A percentile compares a stretch with the other conserved stretches of the same genome.
Evolutionary conservation across 2,797 vertebrate species (phyloP).

Genomic region (Danio choprae): DNA sequence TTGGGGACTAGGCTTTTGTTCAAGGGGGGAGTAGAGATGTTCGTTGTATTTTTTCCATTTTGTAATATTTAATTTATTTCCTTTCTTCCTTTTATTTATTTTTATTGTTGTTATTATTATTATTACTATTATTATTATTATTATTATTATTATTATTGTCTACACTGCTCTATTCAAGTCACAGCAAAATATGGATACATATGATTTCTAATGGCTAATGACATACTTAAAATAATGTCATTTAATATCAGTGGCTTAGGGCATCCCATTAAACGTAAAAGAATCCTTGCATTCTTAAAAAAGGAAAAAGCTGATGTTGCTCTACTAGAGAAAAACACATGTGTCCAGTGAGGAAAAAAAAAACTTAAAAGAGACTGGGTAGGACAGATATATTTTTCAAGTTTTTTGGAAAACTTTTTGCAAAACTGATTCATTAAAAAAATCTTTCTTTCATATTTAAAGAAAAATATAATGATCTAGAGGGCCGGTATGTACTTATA

Average conservation of each 20-base stretch:
- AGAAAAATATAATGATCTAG: background rate
- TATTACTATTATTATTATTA: too few relatives aligned
- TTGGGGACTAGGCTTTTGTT: slow-evolving; percentile 26
- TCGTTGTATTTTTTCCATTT: background rate
- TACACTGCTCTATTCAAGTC: too few relatives aligned
- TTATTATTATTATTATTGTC: too few relatives aligned
- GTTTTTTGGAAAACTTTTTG: too few relatives aligned
- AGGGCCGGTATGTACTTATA: slow-evolving; percentile 29
- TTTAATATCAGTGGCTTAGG: slow-evolving; percentile 30
- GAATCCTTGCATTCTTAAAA: slow-evolving; percentile 40
- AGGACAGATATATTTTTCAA: slow-evolving; percentile 50
- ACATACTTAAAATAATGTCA: slow-evolving; percentile 2
- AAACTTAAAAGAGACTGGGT: too few relatives aligned
- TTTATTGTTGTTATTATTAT: too few relatives aligned
- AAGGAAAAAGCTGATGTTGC: slow-evolving; percentile 21
- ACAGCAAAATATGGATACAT: background rate
- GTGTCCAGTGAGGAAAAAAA: slow-evolving; percentile 38
- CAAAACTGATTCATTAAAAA: slow-evolving; percentile 42
- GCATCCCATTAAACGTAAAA: slow-evolving; percentile 42
- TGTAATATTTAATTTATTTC: too few relatives aligned
- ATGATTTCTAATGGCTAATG: too few relatives aligned
- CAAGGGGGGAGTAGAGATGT: background rate
- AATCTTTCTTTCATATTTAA: slow-evolving; percentile 40
- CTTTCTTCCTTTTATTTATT: background rate
- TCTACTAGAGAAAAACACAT: slow-evolving; percentile 40